Evolutionary conservation across 1,140 invertebrate genomes (phyloP), one percentile per base, ranked within the genome.

Genomic region (Papilio xuthus): DNA sequence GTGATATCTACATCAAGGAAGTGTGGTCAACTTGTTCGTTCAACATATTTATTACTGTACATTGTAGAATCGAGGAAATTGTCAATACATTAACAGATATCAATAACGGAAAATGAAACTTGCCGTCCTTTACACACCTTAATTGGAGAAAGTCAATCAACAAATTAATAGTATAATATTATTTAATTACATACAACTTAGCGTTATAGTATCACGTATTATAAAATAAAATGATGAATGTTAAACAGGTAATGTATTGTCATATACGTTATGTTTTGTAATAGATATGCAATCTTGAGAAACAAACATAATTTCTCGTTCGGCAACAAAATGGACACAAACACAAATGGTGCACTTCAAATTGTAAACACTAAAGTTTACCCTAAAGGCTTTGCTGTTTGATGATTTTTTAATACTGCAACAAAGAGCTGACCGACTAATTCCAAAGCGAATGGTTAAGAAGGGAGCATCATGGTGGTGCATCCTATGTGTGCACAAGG

Each of bases 401-500:
- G 50, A 3, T 13, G 44, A 10, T 15, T 18, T 20, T n/a, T 20
- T 20, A 7, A 18, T n/a, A 7, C 53, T 20, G 8, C 53, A 63
- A 32, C 23, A 28, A 67, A 67, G 13, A 28, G 0, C 4, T 63
- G 12, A 20, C n/a, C 53, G n/a, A 6, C 26, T 4, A 12, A 12
- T 63, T 63, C 26, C 4, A 4, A 28, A 32, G 26, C 28, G 26
- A 26, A 23, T 60, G 20, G 56, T 67, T 67, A 26, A 28, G 56
- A 26, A 26, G 56, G 13, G 6, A 60, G n/a, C 60, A 67, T 18
- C 26, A 28, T 67, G 13, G 60, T 15, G 47, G 71, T 73, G 44
- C 42, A 71, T 42, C 37, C 69, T 32, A 70, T 37, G 71, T 53
- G 79, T 44, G 32, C 60, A 70, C 32, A 18, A 79, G 74, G 80